A percentile compares a stretch with the other conserved stretches of the same genome.
phyloP scores from a whole-genome alignment of 2,888 invertebrate genomes.

The Zhengitettix transpicula region DNA sequence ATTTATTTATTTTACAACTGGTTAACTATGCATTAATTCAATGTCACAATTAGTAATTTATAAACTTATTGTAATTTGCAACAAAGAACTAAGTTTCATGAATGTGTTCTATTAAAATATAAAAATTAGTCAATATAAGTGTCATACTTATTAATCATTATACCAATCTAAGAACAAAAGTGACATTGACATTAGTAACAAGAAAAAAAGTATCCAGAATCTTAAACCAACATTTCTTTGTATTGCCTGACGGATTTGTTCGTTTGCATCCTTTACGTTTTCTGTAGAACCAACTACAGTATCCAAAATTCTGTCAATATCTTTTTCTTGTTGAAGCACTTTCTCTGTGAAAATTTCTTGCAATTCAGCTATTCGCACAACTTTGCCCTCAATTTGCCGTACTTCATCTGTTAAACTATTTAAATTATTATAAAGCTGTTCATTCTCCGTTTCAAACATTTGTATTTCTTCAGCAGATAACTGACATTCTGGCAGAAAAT shows the following conservation, averaged over 20 bases:
- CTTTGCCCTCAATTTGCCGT: constrained; percentile 75
- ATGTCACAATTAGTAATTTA: no score
- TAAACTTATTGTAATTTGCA: no score
- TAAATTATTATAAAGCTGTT: constrained; percentile 68
- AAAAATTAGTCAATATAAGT: no score
- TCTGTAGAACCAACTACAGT: constrained; percentile 85
- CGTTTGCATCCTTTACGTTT: constrained; percentile 91
- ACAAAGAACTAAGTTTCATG: no score
- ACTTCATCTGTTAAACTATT: constrained; percentile 84
- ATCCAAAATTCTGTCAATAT: constrained; percentile 77
- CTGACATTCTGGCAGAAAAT: constrained; percentile 23
- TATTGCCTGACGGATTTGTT: constrained; percentile 92
- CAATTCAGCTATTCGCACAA: constrained; percentile 85
- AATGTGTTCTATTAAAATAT: no score
- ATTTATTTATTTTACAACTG: no score
- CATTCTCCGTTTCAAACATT: constrained; percentile 85
- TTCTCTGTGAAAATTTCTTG: constrained; percentile 93
- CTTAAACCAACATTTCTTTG: constrained; percentile 90
- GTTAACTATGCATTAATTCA: no score
- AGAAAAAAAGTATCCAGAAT: constrained; percentile 87
- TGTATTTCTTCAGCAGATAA: constrained; percentile 77
- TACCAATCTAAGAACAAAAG: constrained; percentile 97
- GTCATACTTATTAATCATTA: constrained; percentile 45
- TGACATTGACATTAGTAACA: constrained; percentile 90
- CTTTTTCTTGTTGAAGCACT: constrained; percentile 78